phyloP scores from a whole-genome alignment of 2,888 invertebrate genomes.

The Adineta ricciae region DNA sequence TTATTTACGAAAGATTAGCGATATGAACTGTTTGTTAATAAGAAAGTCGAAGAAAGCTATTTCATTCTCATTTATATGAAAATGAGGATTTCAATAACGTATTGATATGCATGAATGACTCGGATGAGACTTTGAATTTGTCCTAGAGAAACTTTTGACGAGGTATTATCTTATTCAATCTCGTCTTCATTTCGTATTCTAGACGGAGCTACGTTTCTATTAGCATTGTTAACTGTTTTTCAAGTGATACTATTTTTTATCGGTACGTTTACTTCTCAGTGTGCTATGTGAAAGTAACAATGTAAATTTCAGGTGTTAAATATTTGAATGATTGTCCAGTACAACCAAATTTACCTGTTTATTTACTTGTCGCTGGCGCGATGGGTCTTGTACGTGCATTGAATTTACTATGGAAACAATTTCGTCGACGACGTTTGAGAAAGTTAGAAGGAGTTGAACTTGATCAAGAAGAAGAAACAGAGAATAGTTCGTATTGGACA shows the following conservation, averaged over 20 bases:
- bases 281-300: background rate
- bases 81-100: no score
- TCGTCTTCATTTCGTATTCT: background rate
- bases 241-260: background rate
- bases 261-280: background rate
- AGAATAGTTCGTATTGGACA: background rate
- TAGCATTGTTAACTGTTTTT: background rate
- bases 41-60: background rate
- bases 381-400: slow-evolving; percentile 60
- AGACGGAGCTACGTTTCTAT: background rate
- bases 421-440: slow-evolving; percentile 51
- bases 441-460: slow-evolving; percentile 41
- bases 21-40: background rate
- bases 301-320: slow-evolving; percentile 57
- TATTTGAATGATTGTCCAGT: slow-evolving; percentile 69
- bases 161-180: background rate
- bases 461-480: slow-evolving; percentile 37
- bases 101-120: no score
- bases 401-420: slow-evolving; percentile 60
- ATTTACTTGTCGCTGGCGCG: slow-evolving; percentile 70
- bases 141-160: no score
- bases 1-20: background rate
- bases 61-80: no score
- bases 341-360: slow-evolving; percentile 66
- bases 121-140: no score